Evolutionary conservation across 2,797 vertebrate species (phyloP).

Genomic region (Cyprinella venusta): DNA sequence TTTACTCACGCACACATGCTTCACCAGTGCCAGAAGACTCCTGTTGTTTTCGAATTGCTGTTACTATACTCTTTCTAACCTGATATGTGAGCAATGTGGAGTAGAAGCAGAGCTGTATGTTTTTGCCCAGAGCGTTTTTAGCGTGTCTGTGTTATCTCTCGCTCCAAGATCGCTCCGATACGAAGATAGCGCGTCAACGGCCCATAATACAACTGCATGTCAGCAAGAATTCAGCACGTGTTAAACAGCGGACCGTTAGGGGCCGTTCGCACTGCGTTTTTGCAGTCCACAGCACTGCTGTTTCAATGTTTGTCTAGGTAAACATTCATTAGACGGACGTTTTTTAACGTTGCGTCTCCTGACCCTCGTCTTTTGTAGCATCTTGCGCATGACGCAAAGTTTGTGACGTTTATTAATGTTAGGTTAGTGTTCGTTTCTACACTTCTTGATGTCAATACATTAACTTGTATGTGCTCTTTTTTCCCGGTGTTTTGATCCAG

Average conservation of each 20-base stretch:
- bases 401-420: background rate
- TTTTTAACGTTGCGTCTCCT: background rate
- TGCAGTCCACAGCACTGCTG: background rate
- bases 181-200: background rate
- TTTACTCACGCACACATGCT: background rate
- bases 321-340: background rate
- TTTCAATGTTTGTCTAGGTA: background rate
- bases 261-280: background rate
- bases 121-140: constrained; percentile 1
- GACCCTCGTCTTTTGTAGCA: background rate
- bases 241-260: background rate
- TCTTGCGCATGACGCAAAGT: too few species aligned
- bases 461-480: background rate
- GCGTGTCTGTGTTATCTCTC: constrained; percentile 1
- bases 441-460: background rate
- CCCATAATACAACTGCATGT: constrained; percentile 24
- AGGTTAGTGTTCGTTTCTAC: background rate
- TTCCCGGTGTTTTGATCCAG: background rate
- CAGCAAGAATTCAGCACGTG: constrained; percentile 1
- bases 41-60: constrained; percentile 13
- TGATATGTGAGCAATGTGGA: background rate
- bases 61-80: background rate
- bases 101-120: constrained; percentile 21
- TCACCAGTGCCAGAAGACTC: background rate
- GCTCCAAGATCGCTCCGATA: background rate